phyloP scores from a whole-genome alignment of 1,140 invertebrate genomes.

The Leptopilina clavipes region DNA sequence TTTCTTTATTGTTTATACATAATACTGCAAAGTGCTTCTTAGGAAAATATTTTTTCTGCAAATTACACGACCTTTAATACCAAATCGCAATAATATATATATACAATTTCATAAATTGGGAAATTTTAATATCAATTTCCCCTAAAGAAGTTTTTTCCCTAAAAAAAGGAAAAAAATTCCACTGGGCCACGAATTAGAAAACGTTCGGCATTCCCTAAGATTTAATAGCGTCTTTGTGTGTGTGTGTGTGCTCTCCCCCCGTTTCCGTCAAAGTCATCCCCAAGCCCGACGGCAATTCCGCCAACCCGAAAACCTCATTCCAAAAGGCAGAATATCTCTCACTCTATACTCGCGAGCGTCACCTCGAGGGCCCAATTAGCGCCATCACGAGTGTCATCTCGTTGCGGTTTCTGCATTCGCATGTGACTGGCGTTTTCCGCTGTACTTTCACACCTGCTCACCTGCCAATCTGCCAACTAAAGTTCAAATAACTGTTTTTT shows the following conservation, averaged over 20 bases:
- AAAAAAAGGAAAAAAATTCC: too few relatives aligned
- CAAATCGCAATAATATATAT: too few relatives aligned
- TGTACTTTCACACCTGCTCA: conserved; percentile 42
- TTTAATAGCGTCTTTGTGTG: conserved; percentile 66
- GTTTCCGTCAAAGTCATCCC: conserved; percentile 35
- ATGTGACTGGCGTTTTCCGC: conserved; percentile 71
- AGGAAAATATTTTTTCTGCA: too few relatives aligned
- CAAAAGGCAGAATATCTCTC: conserved; percentile 58
- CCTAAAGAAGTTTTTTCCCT: too few relatives aligned
- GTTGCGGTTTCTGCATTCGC: conserved; percentile 70
- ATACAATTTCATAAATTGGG: too few relatives aligned
- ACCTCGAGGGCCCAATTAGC: conserved; percentile 75
- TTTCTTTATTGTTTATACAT: conserved; percentile 41
- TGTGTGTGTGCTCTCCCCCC: conserved; percentile 50
- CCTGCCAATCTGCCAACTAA: conserved; percentile 14
- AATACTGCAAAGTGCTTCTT: too few relatives aligned
- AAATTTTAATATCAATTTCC: too few relatives aligned
- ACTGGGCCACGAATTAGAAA: conserved; percentile 42
- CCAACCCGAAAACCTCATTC: conserved; percentile 60
- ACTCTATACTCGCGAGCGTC: conserved; percentile 57
- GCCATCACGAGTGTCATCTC: conserved; percentile 73
- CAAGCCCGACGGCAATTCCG: conserved; percentile 43
- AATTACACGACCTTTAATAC: too few relatives aligned
- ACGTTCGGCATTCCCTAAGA: conserved; percentile 63
- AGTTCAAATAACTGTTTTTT: neutral